These are phyloP conservation scores for Tiliacea citrago DNA, from an alignment of 2,888 invertebrate genomes.

Conservation along the genomic window DNA sequence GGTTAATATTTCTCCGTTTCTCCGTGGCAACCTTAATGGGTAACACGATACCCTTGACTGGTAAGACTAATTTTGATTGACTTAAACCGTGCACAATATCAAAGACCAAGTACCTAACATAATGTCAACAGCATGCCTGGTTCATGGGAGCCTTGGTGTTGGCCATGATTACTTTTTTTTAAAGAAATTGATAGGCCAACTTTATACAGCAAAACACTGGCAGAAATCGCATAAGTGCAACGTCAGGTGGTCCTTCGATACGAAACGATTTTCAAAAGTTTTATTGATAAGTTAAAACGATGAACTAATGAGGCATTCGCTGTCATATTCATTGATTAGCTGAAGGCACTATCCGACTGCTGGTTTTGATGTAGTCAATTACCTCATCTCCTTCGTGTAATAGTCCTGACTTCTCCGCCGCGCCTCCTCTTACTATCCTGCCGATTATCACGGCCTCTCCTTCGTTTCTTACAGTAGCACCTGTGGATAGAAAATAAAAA, in stretches of 20 bases:
- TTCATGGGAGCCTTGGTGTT: neutral
- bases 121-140: neutral
- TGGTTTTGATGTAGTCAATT: conserved; percentile 32
- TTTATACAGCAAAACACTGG: neutral
- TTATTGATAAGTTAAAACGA: neutral
- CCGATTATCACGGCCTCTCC: conserved; percentile 99
- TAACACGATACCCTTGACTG: no score
- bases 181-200: neutral
- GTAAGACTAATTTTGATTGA: neutral
- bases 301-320: neutral
- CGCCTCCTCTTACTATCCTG: conserved; percentile 98
- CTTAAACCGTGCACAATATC: neutral
- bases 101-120: neutral
- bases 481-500: conserved; percentile 53
- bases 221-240: neutral
- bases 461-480: conserved; percentile 97
- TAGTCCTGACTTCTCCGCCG: conserved; percentile 98
- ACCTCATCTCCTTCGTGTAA: conserved; percentile 99
- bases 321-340: neutral
- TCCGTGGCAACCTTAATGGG: no score
- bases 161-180: neutral
- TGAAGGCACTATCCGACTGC: neutral
- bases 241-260: neutral
- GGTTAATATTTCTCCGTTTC: no score
- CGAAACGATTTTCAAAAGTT: neutral